phyloP scores from a whole-genome alignment of 92 coral and sea anemone species.

The Blastomussa wellsi region DNA sequence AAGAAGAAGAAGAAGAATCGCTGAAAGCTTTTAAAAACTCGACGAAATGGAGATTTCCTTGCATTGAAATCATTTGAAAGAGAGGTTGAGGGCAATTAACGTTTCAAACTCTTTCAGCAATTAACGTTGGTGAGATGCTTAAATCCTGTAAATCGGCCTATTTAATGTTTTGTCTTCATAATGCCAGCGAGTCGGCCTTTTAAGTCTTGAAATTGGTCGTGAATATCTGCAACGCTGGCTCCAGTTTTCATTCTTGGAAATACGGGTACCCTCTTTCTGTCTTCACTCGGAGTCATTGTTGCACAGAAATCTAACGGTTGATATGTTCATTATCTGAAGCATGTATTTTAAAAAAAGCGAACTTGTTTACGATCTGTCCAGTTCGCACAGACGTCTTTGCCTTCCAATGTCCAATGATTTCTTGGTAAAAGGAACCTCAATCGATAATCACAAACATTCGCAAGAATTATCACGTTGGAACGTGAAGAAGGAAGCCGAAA shows the following conservation, averaged over 20 bases:
- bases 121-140: slow-evolving; percentile 25
- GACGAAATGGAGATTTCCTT: not conserved
- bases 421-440: slow-evolving; percentile 22
- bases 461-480: not conserved
- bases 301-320: slow-evolving; percentile 7
- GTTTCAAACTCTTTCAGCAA: slow-evolving; percentile 1
- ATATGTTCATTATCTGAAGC: not conserved
- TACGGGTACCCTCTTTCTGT: not conserved
- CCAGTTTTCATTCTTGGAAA: not conserved
- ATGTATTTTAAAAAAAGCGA: slow-evolving; percentile 23
- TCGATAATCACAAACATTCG: not conserved
- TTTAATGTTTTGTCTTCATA: not conserved
- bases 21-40: not conserved
- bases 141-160: too few species aligned
- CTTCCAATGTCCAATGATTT: slow-evolving; percentile 10
- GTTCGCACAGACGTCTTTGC: not conserved
- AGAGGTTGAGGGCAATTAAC: slow-evolving; percentile 9
- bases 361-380: not conserved
- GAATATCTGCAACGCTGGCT: not conserved
- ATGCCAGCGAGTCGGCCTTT: not conserved
- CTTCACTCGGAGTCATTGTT: not conserved
- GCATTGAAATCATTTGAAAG: not conserved
- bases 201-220: not conserved
- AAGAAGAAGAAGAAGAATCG: not conserved
- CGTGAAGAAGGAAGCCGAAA: not conserved